These are phyloP conservation scores for Seriola rivoliana DNA, from an alignment of 2,113 vertebrate species.

Conservation along the genomic window DNA sequence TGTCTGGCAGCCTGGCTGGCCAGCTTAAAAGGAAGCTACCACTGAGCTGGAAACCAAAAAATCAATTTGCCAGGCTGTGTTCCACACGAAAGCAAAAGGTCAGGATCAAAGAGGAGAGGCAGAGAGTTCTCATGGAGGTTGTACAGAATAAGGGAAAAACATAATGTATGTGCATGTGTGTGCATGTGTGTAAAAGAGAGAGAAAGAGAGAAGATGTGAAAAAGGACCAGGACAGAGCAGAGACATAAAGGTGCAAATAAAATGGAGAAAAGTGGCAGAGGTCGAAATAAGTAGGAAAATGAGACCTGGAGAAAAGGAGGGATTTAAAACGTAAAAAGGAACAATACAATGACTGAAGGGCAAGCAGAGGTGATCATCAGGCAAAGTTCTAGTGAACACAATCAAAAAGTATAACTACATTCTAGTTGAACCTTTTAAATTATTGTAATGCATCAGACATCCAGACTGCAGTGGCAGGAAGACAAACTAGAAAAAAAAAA, in stretches of 20 bases:
- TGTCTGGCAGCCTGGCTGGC: conserved; percentile 26
- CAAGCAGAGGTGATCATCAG: conserved; percentile 18
- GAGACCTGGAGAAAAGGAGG: neutral
- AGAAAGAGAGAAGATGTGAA: neutral
- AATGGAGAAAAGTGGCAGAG: neutral
- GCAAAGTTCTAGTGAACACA: conserved; percentile 13
- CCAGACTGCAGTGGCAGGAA: neutral
- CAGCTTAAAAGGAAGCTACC: conserved; percentile 46
- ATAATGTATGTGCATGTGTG: conserved; percentile 4
- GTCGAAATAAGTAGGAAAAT: conserved; percentile 1
- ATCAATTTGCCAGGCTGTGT: conserved; percentile 65
- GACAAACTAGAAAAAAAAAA: neutral
- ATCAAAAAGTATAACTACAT: conserved; percentile 2
- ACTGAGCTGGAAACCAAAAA: conserved; percentile 67
- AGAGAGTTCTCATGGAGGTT: conserved; percentile 34
- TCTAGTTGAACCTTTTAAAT: neutral
- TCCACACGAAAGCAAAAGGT: conserved; percentile 57
- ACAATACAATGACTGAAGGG: neutral
- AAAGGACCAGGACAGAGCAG: neutral
- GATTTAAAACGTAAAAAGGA: neutral
- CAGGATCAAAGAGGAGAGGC: conserved; percentile 50
- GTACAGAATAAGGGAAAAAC: conserved; percentile 34
- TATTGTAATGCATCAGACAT: neutral
- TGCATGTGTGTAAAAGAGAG: neutral
- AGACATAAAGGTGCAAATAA: neutral